phyloP scores from a whole-genome alignment of 2,888 invertebrate genomes.

The Lasioglossum figueresi region DNA sequence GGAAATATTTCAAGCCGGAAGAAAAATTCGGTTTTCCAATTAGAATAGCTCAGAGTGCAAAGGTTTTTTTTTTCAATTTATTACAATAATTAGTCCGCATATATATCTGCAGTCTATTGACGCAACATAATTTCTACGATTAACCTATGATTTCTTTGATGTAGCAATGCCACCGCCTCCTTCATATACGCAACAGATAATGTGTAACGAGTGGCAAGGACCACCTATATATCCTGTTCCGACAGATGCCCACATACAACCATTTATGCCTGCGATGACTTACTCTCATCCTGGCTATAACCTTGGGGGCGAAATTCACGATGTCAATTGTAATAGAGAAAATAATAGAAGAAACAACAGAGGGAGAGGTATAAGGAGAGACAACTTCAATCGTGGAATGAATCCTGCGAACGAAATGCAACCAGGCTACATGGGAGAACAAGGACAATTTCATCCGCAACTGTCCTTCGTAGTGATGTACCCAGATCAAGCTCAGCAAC shows the following conservation, averaged over 20 bases:
- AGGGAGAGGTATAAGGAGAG: conserved; percentile 74
- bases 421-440: conserved; percentile 72
- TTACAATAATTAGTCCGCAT: not conserved
- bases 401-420: conserved; percentile 76
- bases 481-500: conserved; percentile 71
- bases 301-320: conserved; percentile 67
- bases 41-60: too few relatives aligned
- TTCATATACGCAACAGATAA: conserved; percentile 68
- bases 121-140: not conserved
- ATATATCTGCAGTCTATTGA: not conserved
- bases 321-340: conserved; percentile 67
- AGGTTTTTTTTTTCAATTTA: not conserved
- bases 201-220: conserved; percentile 69
- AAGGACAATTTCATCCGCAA: conserved; percentile 71
- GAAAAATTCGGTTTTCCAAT: too few relatives aligned
- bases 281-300: conserved; percentile 68
- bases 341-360: conserved; percentile 72
- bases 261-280: conserved; percentile 84
- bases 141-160: conserved; percentile 42
- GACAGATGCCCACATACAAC: conserved; percentile 89
- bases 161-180: conserved; percentile 63
- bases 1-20: too few relatives aligned
- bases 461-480: conserved; percentile 69
- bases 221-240: conserved; percentile 86
- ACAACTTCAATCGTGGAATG: conserved; percentile 72